phyloP scores from a whole-genome alignment of 2,113 vertebrate genomes.

The Cheirogaleus medius region DNA sequence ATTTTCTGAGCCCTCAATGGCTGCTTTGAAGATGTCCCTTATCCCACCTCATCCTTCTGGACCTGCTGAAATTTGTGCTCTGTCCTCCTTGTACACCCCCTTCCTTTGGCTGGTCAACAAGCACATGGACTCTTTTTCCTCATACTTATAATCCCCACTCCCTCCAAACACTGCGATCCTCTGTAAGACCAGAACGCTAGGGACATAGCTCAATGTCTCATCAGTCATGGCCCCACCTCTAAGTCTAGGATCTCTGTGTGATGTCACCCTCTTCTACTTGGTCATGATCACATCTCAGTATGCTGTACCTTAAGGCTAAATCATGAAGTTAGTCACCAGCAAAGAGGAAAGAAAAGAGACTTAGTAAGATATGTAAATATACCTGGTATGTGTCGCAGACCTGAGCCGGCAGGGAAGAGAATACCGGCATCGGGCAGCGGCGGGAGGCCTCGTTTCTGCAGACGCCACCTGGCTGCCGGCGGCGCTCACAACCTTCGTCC shows the following conservation, averaged over 20 bases:
- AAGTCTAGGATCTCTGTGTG: not conserved
- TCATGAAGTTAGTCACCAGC: not conserved
- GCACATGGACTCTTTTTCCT: too few relatives aligned
- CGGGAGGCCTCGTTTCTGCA: not conserved
- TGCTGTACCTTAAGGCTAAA: not conserved
- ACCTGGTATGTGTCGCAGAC: not conserved
- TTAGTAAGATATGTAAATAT: not conserved
- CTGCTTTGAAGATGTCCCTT: not conserved
- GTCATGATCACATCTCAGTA: not conserved
- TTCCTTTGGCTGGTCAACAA: not conserved
- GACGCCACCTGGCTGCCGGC: not conserved
- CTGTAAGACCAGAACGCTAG: too few relatives aligned
- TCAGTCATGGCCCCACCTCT: not conserved
- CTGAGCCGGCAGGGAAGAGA: not conserved
- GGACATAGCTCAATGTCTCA: not conserved
- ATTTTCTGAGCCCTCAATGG: not conserved
- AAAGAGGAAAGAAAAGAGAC: not conserved
- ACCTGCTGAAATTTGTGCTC: not conserved
- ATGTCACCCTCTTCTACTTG: not conserved
- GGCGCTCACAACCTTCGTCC: not conserved
- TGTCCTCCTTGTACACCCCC: not conserved
- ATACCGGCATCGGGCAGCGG: too few relatives aligned
- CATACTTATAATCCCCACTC: not conserved
- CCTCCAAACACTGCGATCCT: not conserved
- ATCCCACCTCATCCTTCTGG: not conserved